Conservation (phyloP, 2,113 vertebrate species). For the Clupea harengus region DNA sequence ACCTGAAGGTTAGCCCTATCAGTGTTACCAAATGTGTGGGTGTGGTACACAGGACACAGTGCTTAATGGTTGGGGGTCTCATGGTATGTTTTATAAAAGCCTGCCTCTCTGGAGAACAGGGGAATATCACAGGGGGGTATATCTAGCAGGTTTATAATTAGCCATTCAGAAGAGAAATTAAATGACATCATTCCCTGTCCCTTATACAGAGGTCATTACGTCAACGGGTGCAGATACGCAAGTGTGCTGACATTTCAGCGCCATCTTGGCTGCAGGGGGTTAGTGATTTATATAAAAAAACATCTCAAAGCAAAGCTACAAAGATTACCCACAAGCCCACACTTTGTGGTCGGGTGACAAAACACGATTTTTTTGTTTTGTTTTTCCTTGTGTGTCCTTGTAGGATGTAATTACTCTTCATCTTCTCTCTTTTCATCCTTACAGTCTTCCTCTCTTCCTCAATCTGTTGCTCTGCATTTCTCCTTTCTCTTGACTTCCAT, state of each 20-base stretch:
- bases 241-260: conserved; percentile 62
- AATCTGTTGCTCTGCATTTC: neutral
- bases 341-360: no score
- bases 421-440: neutral
- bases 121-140: neutral
- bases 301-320: neutral
- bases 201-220: conserved; percentile 38
- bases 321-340: no score
- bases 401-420: no score
- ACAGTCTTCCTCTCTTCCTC: neutral
- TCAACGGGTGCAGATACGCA: conserved; percentile 54
- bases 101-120: neutral
- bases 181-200: no score
- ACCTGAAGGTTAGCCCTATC: neutral
- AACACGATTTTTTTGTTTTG: no score
- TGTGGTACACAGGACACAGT: no score
- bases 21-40: neutral
- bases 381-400: neutral
- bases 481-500: neutral
- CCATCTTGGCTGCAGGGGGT: no score
- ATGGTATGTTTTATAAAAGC: neutral
- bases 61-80: no score
- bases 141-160: neutral
- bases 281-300: neutral
- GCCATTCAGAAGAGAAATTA: no score